Evolutionary conservation across 2,888 invertebrate species (phyloP).

Genomic region (Amphipoea lucens): DNA sequence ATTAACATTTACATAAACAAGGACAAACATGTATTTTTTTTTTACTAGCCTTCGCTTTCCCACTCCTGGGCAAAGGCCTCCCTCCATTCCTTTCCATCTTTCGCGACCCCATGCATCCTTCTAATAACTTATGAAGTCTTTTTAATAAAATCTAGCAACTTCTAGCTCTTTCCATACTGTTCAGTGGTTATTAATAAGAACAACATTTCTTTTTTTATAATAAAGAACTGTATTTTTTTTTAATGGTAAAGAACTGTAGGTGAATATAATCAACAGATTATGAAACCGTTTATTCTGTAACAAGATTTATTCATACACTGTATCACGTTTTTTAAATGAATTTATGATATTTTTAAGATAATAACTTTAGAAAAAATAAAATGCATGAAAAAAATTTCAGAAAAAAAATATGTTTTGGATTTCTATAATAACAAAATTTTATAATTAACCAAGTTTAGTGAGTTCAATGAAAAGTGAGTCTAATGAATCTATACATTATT

Average conservation of each 20-base stretch:
- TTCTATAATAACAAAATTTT: background rate
- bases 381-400: background rate
- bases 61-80: too few species aligned
- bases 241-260: conserved; percentile 12
- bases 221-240: conserved; percentile 18
- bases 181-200: background rate
- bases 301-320: background rate
- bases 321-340: background rate
- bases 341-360: background rate
- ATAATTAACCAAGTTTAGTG: background rate
- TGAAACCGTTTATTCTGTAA: background rate
- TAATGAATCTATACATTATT: background rate
- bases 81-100: too few species aligned
- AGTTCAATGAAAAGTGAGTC: background rate
- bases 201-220: conserved; percentile 30
- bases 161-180: conserved; percentile 11
- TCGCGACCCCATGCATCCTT: too few species aligned
- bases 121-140: too few species aligned
- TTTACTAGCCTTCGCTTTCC: too few species aligned
- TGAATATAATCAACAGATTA: conserved; percentile 19
- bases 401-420: background rate
- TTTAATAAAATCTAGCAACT: conserved; percentile 10
- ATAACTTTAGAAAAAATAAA: background rate
- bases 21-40: too few species aligned
- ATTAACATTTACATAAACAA: background rate